Conservation (phyloP, 2,888 invertebrate genomes). For the Oscheius sp. region DNA sequence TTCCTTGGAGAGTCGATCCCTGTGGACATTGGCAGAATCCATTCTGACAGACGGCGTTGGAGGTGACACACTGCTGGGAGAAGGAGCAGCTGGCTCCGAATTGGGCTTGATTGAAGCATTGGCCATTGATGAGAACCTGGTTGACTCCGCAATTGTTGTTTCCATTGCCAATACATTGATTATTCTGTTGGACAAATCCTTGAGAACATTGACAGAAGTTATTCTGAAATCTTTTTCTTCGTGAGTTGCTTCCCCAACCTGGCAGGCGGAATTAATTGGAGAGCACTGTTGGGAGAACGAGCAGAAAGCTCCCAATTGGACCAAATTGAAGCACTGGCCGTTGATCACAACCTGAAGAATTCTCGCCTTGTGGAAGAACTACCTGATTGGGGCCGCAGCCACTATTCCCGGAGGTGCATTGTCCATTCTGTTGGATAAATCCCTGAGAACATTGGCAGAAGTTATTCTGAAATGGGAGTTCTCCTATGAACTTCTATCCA, state of each 20-base stretch:
- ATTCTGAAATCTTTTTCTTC: no score
- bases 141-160: slow-evolving; percentile 1
- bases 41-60: slow-evolving; percentile 11
- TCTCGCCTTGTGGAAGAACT: not conserved
- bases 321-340: slow-evolving; percentile 54
- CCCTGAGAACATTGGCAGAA: no score
- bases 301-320: slow-evolving; percentile 46
- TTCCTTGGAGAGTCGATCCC: not conserved
- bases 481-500: no score
- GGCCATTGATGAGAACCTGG: slow-evolving; percentile 8
- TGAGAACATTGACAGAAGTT: slow-evolving; percentile 6
- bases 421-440: no score
- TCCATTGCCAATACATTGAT: not conserved
- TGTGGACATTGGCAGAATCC: slow-evolving; percentile 11
- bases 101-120: not conserved
- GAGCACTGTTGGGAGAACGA: slow-evolving; percentile 50
- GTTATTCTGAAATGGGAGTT: no score
- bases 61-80: no score
- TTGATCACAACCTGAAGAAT: slow-evolving; percentile 37
- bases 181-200: not conserved
- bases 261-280: slow-evolving; percentile 21
- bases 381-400: no score
- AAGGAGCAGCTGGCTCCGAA: not conserved
- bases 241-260: no score
- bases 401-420: no score